A percentile compares a stretch with the other conserved stretches of the same genome.
Evolutionary conservation across 2,888 invertebrate genomes (phyloP).

Genomic region (Apodemia mormo): DNA sequence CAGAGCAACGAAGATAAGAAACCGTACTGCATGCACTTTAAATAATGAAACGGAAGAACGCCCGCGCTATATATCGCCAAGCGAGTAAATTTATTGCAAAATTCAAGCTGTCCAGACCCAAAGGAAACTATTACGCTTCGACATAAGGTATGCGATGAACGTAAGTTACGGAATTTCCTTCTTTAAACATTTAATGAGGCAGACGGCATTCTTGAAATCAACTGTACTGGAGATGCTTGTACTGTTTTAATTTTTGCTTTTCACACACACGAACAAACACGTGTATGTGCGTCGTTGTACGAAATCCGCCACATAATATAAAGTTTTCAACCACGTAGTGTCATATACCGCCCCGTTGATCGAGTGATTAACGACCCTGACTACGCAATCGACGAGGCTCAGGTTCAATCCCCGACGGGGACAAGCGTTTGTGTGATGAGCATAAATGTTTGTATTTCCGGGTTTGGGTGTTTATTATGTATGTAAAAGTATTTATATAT

Average conservation of each 20-base stretch:
- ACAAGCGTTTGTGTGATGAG: too few relatives aligned
- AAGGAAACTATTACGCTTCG: slow-evolving; percentile 38
- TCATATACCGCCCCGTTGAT: too few relatives aligned
- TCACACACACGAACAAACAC: not conserved
- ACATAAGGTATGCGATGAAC: slow-evolving; percentile 54
- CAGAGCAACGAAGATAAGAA: slow-evolving; percentile 29
- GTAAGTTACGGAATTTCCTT: slow-evolving; percentile 40
- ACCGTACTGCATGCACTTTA: slow-evolving; percentile 31
- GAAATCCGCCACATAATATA: too few relatives aligned
- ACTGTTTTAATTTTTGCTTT: slow-evolving; percentile 22
- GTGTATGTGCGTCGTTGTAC: not conserved
- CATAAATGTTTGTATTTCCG: too few relatives aligned
- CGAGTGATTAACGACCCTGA: too few relatives aligned
- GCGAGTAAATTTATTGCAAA: slow-evolving; percentile 27
- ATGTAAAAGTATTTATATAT: too few relatives aligned
- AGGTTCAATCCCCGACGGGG: too few relatives aligned
- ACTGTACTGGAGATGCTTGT: slow-evolving; percentile 22
- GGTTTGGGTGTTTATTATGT: too few relatives aligned
- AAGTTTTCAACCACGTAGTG: too few relatives aligned
- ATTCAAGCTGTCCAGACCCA: slow-evolving; percentile 35
- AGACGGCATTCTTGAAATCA: slow-evolving; percentile 43
- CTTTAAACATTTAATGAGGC: slow-evolving; percentile 51
- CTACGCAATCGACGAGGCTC: too few relatives aligned
- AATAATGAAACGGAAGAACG: slow-evolving; percentile 33
- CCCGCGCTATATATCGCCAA: slow-evolving; percentile 25